Evolutionary conservation across 2,797 vertebrate genomes (phyloP).

Genomic region (Sphenodon punctatus): DNA sequence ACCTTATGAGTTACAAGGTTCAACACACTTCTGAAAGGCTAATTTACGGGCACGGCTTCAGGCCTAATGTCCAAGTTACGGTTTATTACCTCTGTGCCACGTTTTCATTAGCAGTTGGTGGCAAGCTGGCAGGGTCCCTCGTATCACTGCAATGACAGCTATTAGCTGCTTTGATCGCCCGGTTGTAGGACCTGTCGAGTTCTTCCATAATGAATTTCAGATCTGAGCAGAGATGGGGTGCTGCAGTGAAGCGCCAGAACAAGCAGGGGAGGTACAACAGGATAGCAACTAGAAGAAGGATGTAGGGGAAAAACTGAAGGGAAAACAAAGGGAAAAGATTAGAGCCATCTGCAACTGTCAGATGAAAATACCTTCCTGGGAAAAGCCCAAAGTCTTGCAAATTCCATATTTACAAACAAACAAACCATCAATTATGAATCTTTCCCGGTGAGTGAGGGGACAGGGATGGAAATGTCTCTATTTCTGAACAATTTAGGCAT

Average conservation of each 20-base stretch:
- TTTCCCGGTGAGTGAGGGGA: too few species aligned
- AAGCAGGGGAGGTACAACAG: conserved; percentile 87
- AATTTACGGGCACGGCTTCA: neutral
- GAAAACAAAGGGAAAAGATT: conserved; percentile 3
- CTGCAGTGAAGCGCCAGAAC: conserved; percentile 90
- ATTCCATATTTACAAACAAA: too few species aligned
- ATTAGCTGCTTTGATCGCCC: conserved; percentile 88
- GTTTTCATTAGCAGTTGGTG: conserved; percentile 55
- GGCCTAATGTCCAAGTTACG: neutral
- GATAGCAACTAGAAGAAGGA: conserved; percentile 88
- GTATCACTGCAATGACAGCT: conserved; percentile 62
- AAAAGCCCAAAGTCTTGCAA: too few species aligned
- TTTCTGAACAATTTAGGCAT: too few species aligned
- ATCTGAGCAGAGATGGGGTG: conserved; percentile 89
- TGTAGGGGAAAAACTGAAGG: conserved; percentile 92
- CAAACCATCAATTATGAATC: too few species aligned
- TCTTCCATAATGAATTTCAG: conserved; percentile 95
- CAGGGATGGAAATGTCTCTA: too few species aligned
- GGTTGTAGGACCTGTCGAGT: conserved; percentile 92
- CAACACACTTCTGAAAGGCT: neutral
- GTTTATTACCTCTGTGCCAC: conserved; percentile 71
- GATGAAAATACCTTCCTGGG: neutral
- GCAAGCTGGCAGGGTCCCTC: conserved; percentile 40
- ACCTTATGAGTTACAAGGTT: neutral
- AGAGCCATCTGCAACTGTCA: neutral